These are phyloP conservation scores for Clarias laeviceps DNA, from an alignment of 2,797 vertebrate genomes.

Conservation along the genomic window DNA sequence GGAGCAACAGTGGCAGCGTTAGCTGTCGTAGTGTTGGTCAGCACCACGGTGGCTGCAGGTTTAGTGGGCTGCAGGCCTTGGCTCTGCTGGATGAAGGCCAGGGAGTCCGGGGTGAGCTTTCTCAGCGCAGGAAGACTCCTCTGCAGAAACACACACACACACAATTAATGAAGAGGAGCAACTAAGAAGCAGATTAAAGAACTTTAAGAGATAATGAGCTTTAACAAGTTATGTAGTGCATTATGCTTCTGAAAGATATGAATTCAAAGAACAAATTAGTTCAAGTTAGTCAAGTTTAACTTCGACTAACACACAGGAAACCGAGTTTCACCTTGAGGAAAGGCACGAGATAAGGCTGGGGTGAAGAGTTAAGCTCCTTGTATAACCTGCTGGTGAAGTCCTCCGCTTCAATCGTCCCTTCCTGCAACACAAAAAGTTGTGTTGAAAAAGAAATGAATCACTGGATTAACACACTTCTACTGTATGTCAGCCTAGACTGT, in stretches of 20 bases:
- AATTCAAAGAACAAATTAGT: background rate
- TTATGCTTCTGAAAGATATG: background rate
- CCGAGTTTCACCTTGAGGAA: conserved; percentile 89
- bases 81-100: conserved; percentile 97
- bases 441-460: background rate
- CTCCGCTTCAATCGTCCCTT: conserved; percentile 93
- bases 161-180: background rate
- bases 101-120: conserved; percentile 93
- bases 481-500: background rate
- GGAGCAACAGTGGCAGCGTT: conserved; percentile 53
- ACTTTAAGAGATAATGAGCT: background rate
- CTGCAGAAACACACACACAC: conserved; percentile 65
- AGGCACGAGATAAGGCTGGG: conserved; percentile 99
- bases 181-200: background rate
- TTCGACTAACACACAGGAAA: background rate
- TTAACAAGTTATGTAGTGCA: background rate
- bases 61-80: conserved; percentile 78
- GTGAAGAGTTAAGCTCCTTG: conserved; percentile 96
- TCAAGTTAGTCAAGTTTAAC: background rate
- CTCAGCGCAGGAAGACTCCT: conserved; percentile 97
- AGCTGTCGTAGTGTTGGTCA: conserved; percentile 52
- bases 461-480: background rate
- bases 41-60: conserved; percentile 70
- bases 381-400: conserved; percentile 97
- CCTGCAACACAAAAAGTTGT: conserved; percentile 71